Evolutionary conservation across 2,113 vertebrate species (phyloP), one percentile per base, ranked within the genome.

Genomic region (Cheilinus undulatus): DNA sequence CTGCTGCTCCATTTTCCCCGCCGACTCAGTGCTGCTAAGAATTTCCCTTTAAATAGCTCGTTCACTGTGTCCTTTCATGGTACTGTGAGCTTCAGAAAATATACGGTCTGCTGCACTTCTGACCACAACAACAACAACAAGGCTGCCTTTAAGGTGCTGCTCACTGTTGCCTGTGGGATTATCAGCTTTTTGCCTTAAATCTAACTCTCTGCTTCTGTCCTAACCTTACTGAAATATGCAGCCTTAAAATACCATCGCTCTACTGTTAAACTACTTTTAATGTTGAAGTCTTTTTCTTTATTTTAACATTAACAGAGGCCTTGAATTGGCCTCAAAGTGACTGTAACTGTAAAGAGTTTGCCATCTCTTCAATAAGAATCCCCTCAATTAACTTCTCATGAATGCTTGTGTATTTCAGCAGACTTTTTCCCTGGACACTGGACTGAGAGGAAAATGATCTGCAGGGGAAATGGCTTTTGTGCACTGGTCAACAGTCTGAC

Each of bases 111-210:
- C 50, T 80, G 40, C 46, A 77, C 40, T 42, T 53, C 20, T 64
- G 72, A 82, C 69, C 57, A 48, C 45, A 73, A 60, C 58, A 84
- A 63, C 58, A 84, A 63, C 26, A 70, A 51, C 40, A 54, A 69
- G 34, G 27, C 45, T 48, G 34, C 15, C 58, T 69, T 66, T 53
- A 45, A 75, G 59, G 54, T 67, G 49, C 27, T 56, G 34, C 62
- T 69, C 49, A 40, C 46, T 51, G 19, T 74, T 64, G 66, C 64
- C 24, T 64, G 2, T 46, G 15, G 42, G 60, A 63, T 36, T 74
- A 58, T 42, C 46, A 36, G 19, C 24, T 28, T 46, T 70, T 36
- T n/a, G 19, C 19, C 15, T 20, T 1, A 49, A 69, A 53, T 76
- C 23, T 53, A 34, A 17, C 40, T 42, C 15, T 42, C 7, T 72